These are phyloP conservation scores for Lepisosteus osseus DNA, from an alignment of 2,113 vertebrate species.

Conservation along the genomic window DNA sequence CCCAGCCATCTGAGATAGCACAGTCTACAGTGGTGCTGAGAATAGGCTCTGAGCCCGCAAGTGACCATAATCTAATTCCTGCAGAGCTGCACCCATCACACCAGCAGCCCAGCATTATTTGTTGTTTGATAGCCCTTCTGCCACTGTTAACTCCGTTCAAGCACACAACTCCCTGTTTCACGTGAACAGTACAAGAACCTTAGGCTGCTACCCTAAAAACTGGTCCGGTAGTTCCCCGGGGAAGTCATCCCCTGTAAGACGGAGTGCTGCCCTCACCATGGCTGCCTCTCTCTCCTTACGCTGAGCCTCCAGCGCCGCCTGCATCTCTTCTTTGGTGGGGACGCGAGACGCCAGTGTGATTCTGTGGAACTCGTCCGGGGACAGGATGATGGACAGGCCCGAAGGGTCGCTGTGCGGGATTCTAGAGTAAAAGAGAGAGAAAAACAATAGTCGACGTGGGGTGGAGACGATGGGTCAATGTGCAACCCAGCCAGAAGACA, in stretches of 20 bases:
- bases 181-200: no score
- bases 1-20: no score
- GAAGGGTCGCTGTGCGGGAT: conserved; percentile 66
- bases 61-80: no score
- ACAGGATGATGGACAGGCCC: conserved; percentile 64
- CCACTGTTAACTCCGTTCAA: no score
- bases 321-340: conserved; percentile 55
- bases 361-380: conserved; percentile 57
- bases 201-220: no score
- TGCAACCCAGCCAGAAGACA: not conserved
- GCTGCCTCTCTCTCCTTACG: conserved; percentile 57
- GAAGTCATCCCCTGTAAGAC: not conserved
- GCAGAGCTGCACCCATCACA: no score
- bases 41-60: no score
- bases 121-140: no score
- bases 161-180: no score
- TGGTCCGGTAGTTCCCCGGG: no score
- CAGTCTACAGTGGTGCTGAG: no score
- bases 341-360: conserved; percentile 57
- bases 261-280: conserved; percentile 27
- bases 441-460: not conserved
- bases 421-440: conserved; percentile 44
- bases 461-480: not conserved
- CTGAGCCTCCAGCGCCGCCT: conserved; percentile 45
- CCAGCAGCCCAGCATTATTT: no score